phyloP scores from a whole-genome alignment of 2,888 invertebrate genomes.

The Mesoligia furuncula region DNA sequence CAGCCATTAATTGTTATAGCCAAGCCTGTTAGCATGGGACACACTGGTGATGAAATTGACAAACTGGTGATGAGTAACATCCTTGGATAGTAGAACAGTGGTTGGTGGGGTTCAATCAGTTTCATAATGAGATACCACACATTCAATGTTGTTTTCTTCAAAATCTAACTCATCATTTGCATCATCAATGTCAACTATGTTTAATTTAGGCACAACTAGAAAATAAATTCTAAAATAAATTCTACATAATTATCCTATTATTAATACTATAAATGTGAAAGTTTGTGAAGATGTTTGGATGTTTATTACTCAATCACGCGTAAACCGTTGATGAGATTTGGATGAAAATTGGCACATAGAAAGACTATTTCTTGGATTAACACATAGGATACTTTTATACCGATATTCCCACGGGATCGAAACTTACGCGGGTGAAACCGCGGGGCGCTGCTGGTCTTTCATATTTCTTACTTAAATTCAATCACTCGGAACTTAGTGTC shows the following conservation, averaged over 20 bases:
- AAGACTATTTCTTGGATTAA: too few species aligned
- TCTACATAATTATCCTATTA: too few species aligned
- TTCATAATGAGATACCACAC: not conserved
- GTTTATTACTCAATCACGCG: too few species aligned
- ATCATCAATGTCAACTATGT: not conserved
- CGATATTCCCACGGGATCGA: too few species aligned
- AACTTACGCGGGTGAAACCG: too few species aligned
- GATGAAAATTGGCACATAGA: too few species aligned
- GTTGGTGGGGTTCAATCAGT: not conserved
- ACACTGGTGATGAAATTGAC: conserved; percentile 69
- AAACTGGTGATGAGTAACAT: conserved; percentile 33
- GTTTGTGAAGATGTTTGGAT: too few species aligned
- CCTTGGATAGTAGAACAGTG: not conserved
- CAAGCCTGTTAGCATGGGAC: conserved; percentile 73
- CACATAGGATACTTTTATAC: too few species aligned
- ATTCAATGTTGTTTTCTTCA: not conserved
- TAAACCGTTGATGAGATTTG: too few species aligned
- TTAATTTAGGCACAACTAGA: not conserved
- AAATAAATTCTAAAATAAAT: not conserved
- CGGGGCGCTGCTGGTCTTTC: too few species aligned
- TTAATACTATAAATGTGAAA: too few species aligned
- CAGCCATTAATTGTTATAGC: conserved; percentile 88
- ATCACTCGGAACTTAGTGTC: not conserved
- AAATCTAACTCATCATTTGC: not conserved
- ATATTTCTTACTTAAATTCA: not conserved